A percentile compares a stretch with the other conserved stretches of the same genome.
phyloP scores from a whole-genome alignment of 1,140 invertebrate genomes.

The Scaptomyza graminum region DNA sequence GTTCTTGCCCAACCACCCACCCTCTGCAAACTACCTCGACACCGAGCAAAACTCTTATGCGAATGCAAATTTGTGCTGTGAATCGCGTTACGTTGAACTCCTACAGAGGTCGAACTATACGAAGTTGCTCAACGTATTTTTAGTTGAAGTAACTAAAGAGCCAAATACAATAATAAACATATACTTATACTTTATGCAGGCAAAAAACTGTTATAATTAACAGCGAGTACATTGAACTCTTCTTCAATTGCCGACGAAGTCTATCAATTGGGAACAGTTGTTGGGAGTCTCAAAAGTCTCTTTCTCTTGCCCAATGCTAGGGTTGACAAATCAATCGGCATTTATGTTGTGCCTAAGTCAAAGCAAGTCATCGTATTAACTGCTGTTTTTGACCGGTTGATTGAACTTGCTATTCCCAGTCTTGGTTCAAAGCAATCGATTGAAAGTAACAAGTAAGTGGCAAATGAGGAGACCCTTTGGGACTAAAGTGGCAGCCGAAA shows the following conservation, averaged over 20 bases:
- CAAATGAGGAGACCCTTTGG: constrained; percentile 24
- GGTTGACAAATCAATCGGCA: constrained; percentile 59
- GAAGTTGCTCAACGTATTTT: constrained; percentile 15
- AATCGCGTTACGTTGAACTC: constrained; percentile 47
- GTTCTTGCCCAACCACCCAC: constrained; percentile 20
- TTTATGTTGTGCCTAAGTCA: constrained; percentile 44
- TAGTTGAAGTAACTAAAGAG: constrained; percentile 8
- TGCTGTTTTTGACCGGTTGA: constrained; percentile 52
- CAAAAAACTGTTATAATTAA: constrained; percentile 61
- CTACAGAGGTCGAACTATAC: constrained; percentile 18
- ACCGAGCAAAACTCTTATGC: constrained; percentile 50
- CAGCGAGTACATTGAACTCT: constrained; percentile 67
- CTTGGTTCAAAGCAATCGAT: constrained; percentile 66
- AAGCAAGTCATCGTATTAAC: constrained; percentile 17
- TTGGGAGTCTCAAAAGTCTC: constrained; percentile 50
- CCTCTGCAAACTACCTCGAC: neutral
- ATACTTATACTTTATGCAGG: constrained; percentile 8
- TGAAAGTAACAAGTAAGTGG: constrained; percentile 11
- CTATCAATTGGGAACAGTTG: constrained; percentile 47
- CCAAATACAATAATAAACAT: constrained; percentile 9
- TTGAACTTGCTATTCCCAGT: constrained; percentile 56
- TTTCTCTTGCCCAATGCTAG: constrained; percentile 23
- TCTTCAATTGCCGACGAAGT: constrained; percentile 58
- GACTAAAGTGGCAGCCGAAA: constrained; percentile 36
- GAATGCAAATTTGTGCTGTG: constrained; percentile 50